Base-by-base conservation (phyloP, 1,140 invertebrate genomes). In the Drosophila micromelanica region DNA sequence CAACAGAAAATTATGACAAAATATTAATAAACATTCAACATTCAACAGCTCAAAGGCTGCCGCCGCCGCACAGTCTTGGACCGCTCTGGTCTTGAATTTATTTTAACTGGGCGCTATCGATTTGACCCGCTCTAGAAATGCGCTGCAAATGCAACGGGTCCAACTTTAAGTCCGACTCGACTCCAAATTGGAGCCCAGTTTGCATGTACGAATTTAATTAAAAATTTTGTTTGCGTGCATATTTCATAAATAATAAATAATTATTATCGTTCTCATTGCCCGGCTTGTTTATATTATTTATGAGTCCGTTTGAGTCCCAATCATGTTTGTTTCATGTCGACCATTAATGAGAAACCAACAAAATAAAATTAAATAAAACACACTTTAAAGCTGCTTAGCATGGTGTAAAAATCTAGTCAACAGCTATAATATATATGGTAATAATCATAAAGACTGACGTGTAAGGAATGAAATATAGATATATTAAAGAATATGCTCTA, bases 181-280 rank as follows among this genome's bases (percentile, higher is more conserved):
- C 30, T 57, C 20, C 20, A 6, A 55, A 49, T 43, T 37, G 17
- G 13, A 60, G 57, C 59, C 54, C 1, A 17, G 82, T 78, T 78
- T 86, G 82, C 82, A 86, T 86, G 82, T 86, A 87, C 82, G 84
- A 89, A 87, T 86, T 86, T 86, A 86, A 86, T 86, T 86, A 86
- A 86, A 86, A 87, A 78, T 49, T 71, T 65, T 59, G 64, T 74
- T 86, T 89, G 82, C 82, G 84, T 86, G 82, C 84, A 86, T 89
- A 82, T 86, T 87, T 86, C 82, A 86, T 81, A 86, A 86, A 86
- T 89, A 86, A 85, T 85, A 85, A 86, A 87, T 82, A 86, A 86
- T 86, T 81, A 82, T 78, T 86, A 89, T 82, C 75, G 64, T 74
- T 71, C 52, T 65, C 54, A 61, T 46, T 48, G 46, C 49, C 45